A percentile compares a stretch with the other conserved stretches of the same genome.
Evolutionary conservation across 1,140 invertebrate species (phyloP).

Genomic region (Drosophila watanabei): DNA sequence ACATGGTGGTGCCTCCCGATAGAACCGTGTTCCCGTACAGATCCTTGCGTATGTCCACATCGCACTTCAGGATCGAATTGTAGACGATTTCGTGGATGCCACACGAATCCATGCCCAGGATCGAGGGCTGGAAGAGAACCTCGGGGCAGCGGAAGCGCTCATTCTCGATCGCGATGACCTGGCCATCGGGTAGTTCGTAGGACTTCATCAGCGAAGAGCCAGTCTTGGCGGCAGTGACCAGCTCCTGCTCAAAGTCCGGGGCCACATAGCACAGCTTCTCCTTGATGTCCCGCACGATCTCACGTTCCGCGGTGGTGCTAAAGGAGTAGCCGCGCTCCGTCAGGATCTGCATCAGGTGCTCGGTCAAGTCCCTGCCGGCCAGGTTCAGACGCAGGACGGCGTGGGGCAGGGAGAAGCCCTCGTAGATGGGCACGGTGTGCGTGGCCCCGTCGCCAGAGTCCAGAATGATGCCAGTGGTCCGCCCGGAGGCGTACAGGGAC

Average conservation of each 20-base stretch:
- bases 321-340: constrained; percentile 10
- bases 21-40: constrained; percentile 1
- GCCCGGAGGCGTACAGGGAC: constrained; percentile 1
- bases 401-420: constrained; percentile 9
- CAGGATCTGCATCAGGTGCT: constrained; percentile 6
- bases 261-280: constrained; percentile 8
- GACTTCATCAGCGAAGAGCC: background rate
- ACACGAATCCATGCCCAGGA: background rate
- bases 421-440: constrained; percentile 14
- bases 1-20: constrained; percentile 10
- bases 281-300: constrained; percentile 6
- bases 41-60: constrained; percentile 12
- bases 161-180: background rate
- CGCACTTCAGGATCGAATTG: constrained; percentile 6
- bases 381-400: constrained; percentile 1
- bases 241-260: constrained; percentile 2
- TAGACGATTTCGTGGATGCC: background rate
- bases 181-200: constrained; percentile 10
- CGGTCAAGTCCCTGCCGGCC: constrained; percentile 9
- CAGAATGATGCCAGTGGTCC: constrained; percentile 3
- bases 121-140: background rate
- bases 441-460: constrained; percentile 5
- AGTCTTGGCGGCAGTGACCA: no score
- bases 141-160: constrained; percentile 11
- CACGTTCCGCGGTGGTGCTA: constrained; percentile 5